A percentile compares a stretch with the other conserved stretches of the same genome.
phyloP scores from a whole-genome alignment of 64 coral and sea anemone species.

The Porites lutea region DNA sequence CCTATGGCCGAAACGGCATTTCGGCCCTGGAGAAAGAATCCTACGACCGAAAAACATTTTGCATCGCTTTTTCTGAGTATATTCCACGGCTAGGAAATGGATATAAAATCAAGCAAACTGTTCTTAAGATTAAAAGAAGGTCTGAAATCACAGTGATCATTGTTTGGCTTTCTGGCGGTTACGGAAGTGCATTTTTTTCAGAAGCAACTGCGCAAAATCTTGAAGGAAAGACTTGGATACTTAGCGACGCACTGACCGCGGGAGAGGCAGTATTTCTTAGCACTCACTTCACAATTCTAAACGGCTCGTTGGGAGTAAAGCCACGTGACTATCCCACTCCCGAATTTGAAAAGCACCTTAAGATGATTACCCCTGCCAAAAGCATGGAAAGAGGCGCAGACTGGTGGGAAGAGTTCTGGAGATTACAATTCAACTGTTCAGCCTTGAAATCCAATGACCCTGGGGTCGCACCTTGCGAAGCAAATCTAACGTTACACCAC shows the following conservation, averaged over 20 bases:
- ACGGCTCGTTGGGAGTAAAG: background rate
- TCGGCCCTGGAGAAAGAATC: background rate
- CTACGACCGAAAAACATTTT: background rate
- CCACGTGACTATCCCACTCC: too few relatives aligned
- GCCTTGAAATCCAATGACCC: too few relatives aligned
- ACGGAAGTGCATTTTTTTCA: background rate
- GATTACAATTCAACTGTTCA: too few relatives aligned
- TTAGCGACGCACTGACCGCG: background rate
- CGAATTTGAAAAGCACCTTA: too few relatives aligned
- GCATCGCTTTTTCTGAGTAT: conserved; percentile 8
- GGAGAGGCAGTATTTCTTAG: background rate
- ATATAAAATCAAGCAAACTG: background rate
- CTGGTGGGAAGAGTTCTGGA: background rate
- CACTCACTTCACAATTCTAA: background rate
- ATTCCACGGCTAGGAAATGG: background rate
- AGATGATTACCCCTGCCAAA: too few relatives aligned
- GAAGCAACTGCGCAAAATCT: background rate
- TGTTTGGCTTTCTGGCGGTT: background rate
- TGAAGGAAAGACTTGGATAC: background rate
- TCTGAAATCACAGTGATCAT: background rate
- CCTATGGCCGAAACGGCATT: conserved; percentile 9
- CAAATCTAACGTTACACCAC: too few relatives aligned
- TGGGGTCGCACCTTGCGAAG: too few relatives aligned
- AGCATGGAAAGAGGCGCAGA: background rate
- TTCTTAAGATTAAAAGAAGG: background rate